A percentile compares a stretch with the other conserved stretches of the same genome.
Conservation (phyloP, 2,797 vertebrate species). For the Falco cherrug region DNA sequence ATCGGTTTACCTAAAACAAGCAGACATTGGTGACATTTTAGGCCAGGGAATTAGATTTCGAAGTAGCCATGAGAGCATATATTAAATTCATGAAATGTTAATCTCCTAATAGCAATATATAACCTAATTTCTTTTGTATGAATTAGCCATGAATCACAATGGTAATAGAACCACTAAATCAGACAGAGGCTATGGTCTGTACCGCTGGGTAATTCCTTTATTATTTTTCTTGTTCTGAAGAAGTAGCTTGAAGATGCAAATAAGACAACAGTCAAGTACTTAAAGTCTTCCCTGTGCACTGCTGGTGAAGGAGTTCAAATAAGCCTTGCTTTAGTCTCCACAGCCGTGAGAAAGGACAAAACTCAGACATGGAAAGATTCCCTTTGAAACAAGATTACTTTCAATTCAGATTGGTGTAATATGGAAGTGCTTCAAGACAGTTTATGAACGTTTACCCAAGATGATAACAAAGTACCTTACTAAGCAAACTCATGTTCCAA, state of each 20-base stretch:
- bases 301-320: not conserved
- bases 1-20: constrained; percentile 54
- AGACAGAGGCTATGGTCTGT: not conserved
- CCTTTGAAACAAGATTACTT: not conserved
- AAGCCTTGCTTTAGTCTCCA: not conserved
- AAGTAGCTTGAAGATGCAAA: constrained; percentile 5
- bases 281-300: not conserved
- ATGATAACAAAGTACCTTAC: not conserved
- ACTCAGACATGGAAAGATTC: not conserved
- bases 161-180: constrained; percentile 37
- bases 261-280: not conserved
- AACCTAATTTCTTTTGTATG: constrained; percentile 44
- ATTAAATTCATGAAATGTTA: constrained; percentile 64
- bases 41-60: constrained; percentile 52
- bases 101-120: constrained; percentile 52
- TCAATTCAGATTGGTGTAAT: not conserved
- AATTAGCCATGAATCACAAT: constrained; percentile 49
- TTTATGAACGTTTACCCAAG: not conserved
- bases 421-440: not conserved
- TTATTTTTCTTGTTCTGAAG: constrained; percentile 43
- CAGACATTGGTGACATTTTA: constrained; percentile 42
- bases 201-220: not conserved
- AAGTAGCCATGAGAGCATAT: constrained; percentile 42
- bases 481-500: not conserved
- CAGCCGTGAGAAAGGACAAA: not conserved